Base-by-base conservation (phyloP, 2,113 vertebrate species). In the Pelobates fuscus region DNA sequence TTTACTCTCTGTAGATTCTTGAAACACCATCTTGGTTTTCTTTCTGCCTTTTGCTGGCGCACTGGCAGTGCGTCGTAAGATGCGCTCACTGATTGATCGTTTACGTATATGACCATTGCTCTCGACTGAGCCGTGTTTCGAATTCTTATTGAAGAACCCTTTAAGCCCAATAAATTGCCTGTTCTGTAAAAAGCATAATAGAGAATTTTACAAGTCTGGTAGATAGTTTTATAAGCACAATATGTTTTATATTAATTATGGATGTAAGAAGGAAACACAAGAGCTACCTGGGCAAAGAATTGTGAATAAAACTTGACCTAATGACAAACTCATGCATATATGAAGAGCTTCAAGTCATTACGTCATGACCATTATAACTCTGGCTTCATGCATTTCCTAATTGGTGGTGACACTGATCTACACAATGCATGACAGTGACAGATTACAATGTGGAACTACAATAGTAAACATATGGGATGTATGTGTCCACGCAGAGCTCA, bases 1-100 rank as follows among this genome's bases (percentile, higher is more conserved):
- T 80, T 90, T 93, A 8, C 87, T 82, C 2, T 97, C 95, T 0
- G 89, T 81, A 52, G 89, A 86, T 77, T 98, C 97, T 10, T 92
- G 88, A 30, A 93, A 82, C 6, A 89, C 87, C 91, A 93, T 93
- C 85, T 98, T 99, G 70, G 91, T 95, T 83, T 98, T 98, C 83
- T 96, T 99, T 55, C 96, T 90, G 27, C 94, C 96, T 75, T 99
- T 98, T 46, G 96, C 94, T 0, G 97, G 97, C 2, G 97, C 97
- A 1, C 97, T 99, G 74, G 94, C 96, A 0, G 96, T 97, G 77
- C 97, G 95, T 0, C 96, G 91, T 64, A 99, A 91, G 69, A 98
- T 87, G 44, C 94, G 92, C 11, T 97, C 94, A 5, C 95, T 94
- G 3, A 96, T 86, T 0, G 96, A 97, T 60, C 94, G 91, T 46